Conservation (phyloP, 1,140 invertebrate species). For the Megalopta genalis region DNA sequence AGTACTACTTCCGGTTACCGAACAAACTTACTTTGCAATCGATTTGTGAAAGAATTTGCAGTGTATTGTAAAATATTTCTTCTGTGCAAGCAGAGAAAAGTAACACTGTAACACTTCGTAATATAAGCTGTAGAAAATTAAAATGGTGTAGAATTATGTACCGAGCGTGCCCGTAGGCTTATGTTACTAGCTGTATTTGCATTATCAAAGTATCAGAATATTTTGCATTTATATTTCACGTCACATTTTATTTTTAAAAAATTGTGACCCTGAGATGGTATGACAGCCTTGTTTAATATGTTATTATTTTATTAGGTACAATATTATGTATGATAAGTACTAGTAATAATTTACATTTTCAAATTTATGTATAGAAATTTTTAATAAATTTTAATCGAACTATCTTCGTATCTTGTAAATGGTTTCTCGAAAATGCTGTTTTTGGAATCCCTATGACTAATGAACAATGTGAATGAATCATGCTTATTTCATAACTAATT, state of each 20-base stretch:
- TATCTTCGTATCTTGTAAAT: background rate
- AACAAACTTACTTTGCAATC: constrained; percentile 15
- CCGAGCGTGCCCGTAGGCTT: background rate
- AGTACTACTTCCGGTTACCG: constrained; percentile 5
- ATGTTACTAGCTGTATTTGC: constrained; percentile 13
- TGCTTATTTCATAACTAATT: background rate
- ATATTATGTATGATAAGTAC: background rate
- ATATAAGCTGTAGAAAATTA: background rate
- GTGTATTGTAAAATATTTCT: background rate
- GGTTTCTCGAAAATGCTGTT: background rate
- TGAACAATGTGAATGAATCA: no score
- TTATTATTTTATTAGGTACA: constrained; percentile 3
- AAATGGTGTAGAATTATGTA: constrained; percentile 17
- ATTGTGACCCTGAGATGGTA: background rate
- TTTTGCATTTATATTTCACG: constrained; percentile 19
- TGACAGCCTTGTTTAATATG: background rate
- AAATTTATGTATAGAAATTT: constrained; percentile 33
- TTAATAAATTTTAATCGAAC: constrained; percentile 19
- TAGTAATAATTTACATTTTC: background rate
- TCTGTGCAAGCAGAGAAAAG: background rate
- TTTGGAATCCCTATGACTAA: background rate
- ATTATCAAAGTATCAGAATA: background rate
- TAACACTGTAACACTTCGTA: background rate
- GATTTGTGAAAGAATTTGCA: background rate
- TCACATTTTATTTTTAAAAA: constrained; percentile 6